These are phyloP conservation scores for Prionailurus viverrinus DNA, from an alignment of 2,113 vertebrate species.

Conservation along the genomic window DNA sequence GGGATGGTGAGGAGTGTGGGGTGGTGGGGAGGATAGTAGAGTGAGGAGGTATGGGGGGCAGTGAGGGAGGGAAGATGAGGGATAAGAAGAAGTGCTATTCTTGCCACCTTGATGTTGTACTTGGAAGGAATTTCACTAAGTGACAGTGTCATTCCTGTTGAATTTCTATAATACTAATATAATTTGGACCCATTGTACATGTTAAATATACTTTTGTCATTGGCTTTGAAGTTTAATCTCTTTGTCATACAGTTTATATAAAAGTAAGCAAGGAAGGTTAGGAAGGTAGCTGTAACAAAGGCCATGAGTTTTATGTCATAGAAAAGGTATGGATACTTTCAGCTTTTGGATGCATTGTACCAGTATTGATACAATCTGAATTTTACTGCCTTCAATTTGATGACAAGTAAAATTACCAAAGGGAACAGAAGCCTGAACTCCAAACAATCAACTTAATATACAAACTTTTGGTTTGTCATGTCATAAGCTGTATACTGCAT, in stretches of 20 bases:
- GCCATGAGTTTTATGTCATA: background rate
- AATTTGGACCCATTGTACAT: background rate
- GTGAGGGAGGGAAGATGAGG: rapidly evolving
- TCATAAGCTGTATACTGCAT: background rate
- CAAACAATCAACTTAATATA: background rate
- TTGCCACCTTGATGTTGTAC: background rate
- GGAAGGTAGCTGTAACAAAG: background rate
- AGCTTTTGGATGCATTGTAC: background rate
- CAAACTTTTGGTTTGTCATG: background rate
- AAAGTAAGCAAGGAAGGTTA: background rate
- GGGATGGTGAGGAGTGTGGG: too few species aligned
- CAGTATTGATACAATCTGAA: background rate
- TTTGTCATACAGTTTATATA: slow-evolving; percentile 1
- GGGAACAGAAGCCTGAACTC: background rate
- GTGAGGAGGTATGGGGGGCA: background rate
- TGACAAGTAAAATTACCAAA: background rate
- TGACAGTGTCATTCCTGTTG: background rate
- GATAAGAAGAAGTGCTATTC: background rate
- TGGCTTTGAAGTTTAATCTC: background rate
- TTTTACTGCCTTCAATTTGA: background rate
- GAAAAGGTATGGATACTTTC: background rate
- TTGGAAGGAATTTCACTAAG: background rate
- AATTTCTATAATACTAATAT: background rate
- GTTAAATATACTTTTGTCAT: background rate
- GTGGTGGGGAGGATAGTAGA: too few species aligned